These are phyloP conservation scores for Girardia tigrina DNA, from an alignment of 2,888 invertebrate species.

Conservation along the genomic window DNA sequence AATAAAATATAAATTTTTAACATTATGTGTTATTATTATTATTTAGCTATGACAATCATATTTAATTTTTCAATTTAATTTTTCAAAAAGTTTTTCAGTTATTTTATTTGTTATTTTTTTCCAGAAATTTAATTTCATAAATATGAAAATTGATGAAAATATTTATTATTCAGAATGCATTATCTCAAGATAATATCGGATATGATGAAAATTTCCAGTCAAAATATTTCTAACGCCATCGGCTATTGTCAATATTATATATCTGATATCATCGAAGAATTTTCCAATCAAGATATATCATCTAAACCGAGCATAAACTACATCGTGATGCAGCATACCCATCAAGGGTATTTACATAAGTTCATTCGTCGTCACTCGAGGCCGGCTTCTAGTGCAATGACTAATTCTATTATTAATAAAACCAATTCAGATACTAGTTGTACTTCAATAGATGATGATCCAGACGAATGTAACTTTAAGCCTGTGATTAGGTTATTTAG, in stretches of 20 bases:
- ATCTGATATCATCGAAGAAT: background rate
- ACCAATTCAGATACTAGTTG: background rate
- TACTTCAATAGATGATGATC: background rate
- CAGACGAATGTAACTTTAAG: background rate
- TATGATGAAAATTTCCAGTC: conserved; percentile 2
- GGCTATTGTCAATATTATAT: background rate
- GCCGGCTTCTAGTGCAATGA: background rate
- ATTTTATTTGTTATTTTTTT: too few species aligned
- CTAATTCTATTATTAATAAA: background rate
- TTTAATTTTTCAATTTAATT: too few species aligned
- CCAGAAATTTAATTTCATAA: too few species aligned
- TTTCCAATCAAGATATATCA: background rate
- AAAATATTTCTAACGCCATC: background rate
- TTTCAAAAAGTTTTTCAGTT: too few species aligned
- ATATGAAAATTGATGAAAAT: too few species aligned
- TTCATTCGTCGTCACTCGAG: background rate
- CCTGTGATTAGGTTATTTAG: background rate
- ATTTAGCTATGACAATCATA: too few species aligned
- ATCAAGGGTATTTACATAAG: background rate
- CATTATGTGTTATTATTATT: too few species aligned
- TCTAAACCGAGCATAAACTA: background rate
- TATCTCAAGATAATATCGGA: background rate
- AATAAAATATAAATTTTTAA: too few species aligned
- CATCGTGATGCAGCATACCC: conserved; percentile 2
- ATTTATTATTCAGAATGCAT: background rate